phyloP scores from a whole-genome alignment of 2,113 vertebrate genomes.

The Otocyon megalotis region DNA sequence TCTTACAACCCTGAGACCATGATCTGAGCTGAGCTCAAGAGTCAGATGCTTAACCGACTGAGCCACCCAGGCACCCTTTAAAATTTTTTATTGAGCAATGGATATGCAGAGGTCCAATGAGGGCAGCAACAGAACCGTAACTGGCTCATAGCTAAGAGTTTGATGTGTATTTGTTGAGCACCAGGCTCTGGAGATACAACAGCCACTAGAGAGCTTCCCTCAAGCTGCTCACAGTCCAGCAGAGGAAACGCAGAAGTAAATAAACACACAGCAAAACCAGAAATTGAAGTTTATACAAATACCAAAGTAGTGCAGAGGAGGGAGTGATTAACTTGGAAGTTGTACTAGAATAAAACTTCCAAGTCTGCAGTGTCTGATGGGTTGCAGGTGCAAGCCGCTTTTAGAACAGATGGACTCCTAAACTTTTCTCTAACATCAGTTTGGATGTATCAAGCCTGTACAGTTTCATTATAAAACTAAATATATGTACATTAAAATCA shows the following conservation, averaged over 20 bases:
- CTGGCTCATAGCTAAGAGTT: background rate
- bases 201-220: background rate
- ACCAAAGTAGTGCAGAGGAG: background rate
- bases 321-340: background rate
- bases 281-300: background rate
- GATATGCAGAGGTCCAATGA: background rate
- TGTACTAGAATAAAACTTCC: conserved; percentile 4
- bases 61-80: background rate
- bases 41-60: no score
- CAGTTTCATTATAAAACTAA: background rate
- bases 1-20: background rate
- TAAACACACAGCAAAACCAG: background rate
- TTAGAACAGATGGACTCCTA: background rate
- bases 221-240: background rate
- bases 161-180: background rate
- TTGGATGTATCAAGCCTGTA: background rate
- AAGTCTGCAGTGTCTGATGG: background rate
- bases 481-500: conserved; percentile 3
- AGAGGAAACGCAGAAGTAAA: background rate
- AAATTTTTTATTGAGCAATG: background rate
- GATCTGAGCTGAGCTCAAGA: background rate
- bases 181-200: background rate
- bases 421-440: background rate
- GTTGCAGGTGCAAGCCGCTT: background rate
- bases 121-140: background rate